These are phyloP conservation scores for Sylvia borin DNA, from an alignment of 2,797 vertebrate genomes.

Conservation along the genomic window DNA sequence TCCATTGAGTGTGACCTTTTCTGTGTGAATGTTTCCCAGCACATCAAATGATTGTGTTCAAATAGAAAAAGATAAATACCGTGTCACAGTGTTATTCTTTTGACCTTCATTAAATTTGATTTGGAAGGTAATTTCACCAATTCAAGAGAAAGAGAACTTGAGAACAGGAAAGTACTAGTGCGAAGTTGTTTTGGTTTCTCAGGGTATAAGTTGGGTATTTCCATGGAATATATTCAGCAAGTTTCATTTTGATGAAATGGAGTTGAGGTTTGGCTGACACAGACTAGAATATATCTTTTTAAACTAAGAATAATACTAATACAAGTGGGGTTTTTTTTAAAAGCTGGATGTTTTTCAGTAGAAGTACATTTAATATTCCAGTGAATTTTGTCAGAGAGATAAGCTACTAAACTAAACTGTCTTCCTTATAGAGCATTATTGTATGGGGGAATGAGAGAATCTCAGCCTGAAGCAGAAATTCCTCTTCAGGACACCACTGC, in stretches of 20 bases:
- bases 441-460: slow-evolving; percentile 96
- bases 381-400: neutral
- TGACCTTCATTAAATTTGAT: slow-evolving; percentile 62
- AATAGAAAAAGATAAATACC: slow-evolving; percentile 49
- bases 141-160: slow-evolving; percentile 21
- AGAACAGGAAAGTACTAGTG: neutral
- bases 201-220: neutral
- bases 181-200: neutral
- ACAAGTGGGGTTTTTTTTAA: neutral
- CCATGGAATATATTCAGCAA: neutral
- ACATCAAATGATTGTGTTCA: slow-evolving; percentile 25
- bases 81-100: slow-evolving; percentile 49
- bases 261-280: neutral
- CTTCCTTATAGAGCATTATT: slow-evolving; percentile 85
- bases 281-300: neutral
- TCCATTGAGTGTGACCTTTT: slow-evolving; percentile 56
- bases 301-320: neutral
- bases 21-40: slow-evolving; percentile 29
- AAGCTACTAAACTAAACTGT: neutral
- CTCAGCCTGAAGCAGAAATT: slow-evolving; percentile 94
- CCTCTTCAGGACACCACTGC: slow-evolving; percentile 91
- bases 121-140: slow-evolving; percentile 21
- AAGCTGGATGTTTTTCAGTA: neutral
- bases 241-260: neutral
- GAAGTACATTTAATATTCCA: neutral